These are phyloP conservation scores for Phrixothrix hirtus DNA, from an alignment of 2,888 invertebrate species.

Conservation along the genomic window DNA sequence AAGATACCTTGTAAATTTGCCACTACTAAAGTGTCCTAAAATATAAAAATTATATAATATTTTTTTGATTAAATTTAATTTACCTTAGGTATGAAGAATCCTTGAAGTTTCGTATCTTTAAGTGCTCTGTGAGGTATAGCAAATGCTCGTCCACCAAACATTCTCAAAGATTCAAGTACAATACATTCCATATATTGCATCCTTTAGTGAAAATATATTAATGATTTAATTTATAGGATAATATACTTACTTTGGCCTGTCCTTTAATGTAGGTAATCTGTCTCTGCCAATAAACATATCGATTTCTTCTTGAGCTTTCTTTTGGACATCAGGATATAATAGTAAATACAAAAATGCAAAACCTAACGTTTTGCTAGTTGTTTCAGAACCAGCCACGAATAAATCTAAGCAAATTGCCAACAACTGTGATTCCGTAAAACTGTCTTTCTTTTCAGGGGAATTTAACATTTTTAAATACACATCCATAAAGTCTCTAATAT, in stretches of 20 bases:
- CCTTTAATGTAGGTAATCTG: slow-evolving; percentile 69
- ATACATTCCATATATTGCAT: slow-evolving; percentile 82
- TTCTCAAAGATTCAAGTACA: slow-evolving; percentile 74
- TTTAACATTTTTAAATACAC: slow-evolving; percentile 73
- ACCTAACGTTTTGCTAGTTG: slow-evolving; percentile 77
- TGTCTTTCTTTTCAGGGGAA: slow-evolving; percentile 61
- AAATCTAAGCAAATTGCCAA: slow-evolving; percentile 81
- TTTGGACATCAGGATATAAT: slow-evolving; percentile 71
- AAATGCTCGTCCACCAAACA: slow-evolving; percentile 79
- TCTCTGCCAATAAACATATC: slow-evolving; percentile 73
- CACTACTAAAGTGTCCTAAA: slow-evolving; percentile 78
- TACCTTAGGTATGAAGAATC: slow-evolving; percentile 78
- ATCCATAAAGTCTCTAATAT: slow-evolving; percentile 80
- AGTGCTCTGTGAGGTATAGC: slow-evolving; percentile 80
- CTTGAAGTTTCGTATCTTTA: slow-evolving; percentile 70
- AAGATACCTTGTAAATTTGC: slow-evolving; percentile 74
- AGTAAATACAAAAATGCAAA: slow-evolving; percentile 78
- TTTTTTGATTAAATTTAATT: slow-evolving; percentile 13
- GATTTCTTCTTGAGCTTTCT: slow-evolving; percentile 76
- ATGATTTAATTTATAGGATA: slow-evolving; percentile 1
- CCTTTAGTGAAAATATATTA: slow-evolving; percentile 55
- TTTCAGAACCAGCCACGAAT: slow-evolving; percentile 87
- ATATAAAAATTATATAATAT: slow-evolving; percentile 27
- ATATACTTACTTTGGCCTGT: slow-evolving; percentile 67
- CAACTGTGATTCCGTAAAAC: slow-evolving; percentile 73